Evolutionary conservation across 2,113 vertebrate genomes (phyloP).

Genomic region (Triplophysa rosa): DNA sequence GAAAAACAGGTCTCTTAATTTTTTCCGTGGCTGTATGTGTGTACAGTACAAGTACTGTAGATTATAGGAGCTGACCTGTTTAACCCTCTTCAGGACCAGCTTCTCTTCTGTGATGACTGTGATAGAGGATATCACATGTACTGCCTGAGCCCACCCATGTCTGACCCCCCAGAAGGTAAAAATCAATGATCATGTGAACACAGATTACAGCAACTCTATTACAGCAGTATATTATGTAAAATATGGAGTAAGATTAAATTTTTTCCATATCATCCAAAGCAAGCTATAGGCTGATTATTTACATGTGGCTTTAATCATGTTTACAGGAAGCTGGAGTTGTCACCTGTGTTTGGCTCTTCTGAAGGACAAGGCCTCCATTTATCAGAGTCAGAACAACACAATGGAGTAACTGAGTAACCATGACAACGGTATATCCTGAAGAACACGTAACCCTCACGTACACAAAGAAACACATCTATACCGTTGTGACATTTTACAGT

Average conservation of each 20-base stretch:
- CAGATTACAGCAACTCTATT: not conserved
- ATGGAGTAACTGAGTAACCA: constrained; percentile 68
- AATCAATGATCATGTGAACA: not conserved
- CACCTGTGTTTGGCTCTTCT: constrained; percentile 94
- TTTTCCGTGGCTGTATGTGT: too few relatives aligned
- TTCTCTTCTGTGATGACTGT: constrained; percentile 92
- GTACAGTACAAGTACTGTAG: not conserved
- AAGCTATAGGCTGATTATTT: not conserved
- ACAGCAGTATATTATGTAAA: not conserved
- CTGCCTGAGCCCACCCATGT: constrained; percentile 90
- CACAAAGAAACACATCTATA: not conserved
- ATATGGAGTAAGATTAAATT: not conserved
- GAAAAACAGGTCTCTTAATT: too few relatives aligned
- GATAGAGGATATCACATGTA: constrained; percentile 95
- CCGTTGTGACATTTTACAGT: not conserved
- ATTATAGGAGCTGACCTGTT: not conserved
- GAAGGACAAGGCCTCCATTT: constrained; percentile 97
- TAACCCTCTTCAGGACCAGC: constrained; percentile 79
- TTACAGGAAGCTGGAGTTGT: constrained; percentile 94
- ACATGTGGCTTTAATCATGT: not conserved
- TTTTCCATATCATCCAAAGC: not conserved
- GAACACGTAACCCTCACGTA: not conserved
- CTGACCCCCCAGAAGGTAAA: constrained; percentile 89
- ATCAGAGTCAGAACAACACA: constrained; percentile 88
- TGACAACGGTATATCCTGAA: constrained; percentile 13